Conservation (phyloP, 2,888 invertebrate species). For the Listrodromus nycthemerus region DNA sequence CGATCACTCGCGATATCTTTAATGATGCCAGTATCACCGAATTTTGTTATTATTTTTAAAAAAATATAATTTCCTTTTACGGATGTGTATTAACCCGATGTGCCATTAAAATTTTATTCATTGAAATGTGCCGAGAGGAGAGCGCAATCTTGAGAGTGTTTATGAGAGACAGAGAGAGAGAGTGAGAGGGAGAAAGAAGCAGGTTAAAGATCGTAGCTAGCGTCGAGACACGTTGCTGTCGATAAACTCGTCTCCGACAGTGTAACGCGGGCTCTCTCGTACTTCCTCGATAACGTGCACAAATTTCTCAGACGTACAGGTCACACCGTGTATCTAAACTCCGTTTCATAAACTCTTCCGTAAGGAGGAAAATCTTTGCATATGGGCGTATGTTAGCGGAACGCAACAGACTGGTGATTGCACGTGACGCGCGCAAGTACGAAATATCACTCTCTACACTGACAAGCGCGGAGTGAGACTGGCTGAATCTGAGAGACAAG, state of each 20-base stretch:
- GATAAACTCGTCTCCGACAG: slow-evolving; percentile 27
- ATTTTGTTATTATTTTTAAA: not conserved
- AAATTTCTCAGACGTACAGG: not conserved
- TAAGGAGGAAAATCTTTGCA: slow-evolving; percentile 42
- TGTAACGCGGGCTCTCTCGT: slow-evolving; percentile 23
- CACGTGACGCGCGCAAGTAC: slow-evolving; percentile 59
- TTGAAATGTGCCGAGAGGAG: not conserved
- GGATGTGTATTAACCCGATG: not conserved
- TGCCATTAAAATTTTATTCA: slow-evolving; percentile 46
- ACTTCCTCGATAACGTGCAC: slow-evolving; percentile 29
- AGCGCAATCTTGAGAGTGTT: not conserved
- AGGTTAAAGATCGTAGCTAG: slow-evolving; percentile 25
- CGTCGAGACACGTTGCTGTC: slow-evolving; percentile 39
- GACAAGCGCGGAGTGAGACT: slow-evolving; percentile 53
- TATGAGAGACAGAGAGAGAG: not conserved
- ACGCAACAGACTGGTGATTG: slow-evolving; percentile 18
- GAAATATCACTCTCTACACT: slow-evolving; percentile 11
- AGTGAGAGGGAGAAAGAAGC: not conserved
- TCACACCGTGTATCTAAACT: not conserved
- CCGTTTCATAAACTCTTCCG: slow-evolving; percentile 12
- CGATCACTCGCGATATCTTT: slow-evolving; percentile 76
- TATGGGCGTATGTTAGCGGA: slow-evolving; percentile 37
- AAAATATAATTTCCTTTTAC: not conserved
- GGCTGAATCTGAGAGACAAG: slow-evolving; percentile 60
- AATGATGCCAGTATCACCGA: slow-evolving; percentile 76